Evolutionary conservation across 2,797 vertebrate species (phyloP).

Genomic region (Garrulus glandarius): DNA sequence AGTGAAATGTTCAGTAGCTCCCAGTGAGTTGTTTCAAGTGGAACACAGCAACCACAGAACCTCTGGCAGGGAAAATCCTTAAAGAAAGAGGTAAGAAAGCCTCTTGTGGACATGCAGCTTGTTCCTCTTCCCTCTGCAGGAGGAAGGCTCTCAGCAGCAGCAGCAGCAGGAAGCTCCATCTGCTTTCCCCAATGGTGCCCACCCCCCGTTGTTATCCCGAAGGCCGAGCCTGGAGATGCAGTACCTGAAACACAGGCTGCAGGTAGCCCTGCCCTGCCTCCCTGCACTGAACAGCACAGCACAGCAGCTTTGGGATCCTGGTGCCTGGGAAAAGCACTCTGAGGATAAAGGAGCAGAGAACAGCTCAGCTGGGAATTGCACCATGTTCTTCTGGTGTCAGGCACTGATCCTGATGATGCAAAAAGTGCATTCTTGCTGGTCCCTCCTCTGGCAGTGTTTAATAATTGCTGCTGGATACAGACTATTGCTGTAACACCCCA

Average conservation of each 20-base stretch:
- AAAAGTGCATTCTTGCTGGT: not conserved
- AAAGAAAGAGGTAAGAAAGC: not conserved
- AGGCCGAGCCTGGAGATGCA: constrained; percentile 92
- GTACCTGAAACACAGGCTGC: constrained; percentile 90
- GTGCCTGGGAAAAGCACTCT: not conserved
- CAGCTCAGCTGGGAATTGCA: not conserved
- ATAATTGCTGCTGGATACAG: not conserved
- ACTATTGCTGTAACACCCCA: not conserved
- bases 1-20: not conserved
- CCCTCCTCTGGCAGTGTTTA: not conserved
- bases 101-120: not conserved
- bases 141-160: constrained; percentile 81
- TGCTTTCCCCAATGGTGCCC: constrained; percentile 77
- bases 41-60: not conserved
- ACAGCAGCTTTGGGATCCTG: not conserved
- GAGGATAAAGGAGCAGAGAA: not conserved
- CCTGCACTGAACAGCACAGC: not conserved
- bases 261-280: constrained; percentile 73
- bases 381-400: not conserved
- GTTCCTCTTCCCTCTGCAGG: constrained; percentile 72
- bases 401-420: not conserved
- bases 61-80: not conserved
- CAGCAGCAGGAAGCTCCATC: constrained; percentile 78
- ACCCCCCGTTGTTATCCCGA: constrained; percentile 82
- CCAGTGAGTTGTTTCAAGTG: not conserved